A percentile compares a stretch with the other conserved stretches of the same genome.
phyloP scores from a whole-genome alignment of 2,113 vertebrate species.

The Tachysurus vachellii region DNA sequence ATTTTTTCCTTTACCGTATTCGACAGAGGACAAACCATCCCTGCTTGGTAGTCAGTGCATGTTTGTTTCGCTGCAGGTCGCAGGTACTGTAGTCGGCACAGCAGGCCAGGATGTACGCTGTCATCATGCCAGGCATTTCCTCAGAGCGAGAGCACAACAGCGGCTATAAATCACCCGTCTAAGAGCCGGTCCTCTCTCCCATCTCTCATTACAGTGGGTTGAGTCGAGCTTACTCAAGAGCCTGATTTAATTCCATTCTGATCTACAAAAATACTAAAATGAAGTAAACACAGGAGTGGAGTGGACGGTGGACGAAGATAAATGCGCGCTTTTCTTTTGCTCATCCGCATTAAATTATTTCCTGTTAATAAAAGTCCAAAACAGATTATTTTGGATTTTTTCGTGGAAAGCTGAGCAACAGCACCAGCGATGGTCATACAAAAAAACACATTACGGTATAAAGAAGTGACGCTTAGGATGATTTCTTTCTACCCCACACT shows the following conservation, averaged over 20 bases:
- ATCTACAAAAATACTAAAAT: slow-evolving; percentile 55
- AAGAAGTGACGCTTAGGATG: neutral
- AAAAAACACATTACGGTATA: neutral
- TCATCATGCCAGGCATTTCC: slow-evolving; percentile 57
- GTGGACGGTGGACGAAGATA: neutral
- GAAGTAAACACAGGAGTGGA: slow-evolving; percentile 10
- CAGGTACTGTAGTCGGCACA: slow-evolving; percentile 34
- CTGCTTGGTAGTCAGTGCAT: slow-evolving; percentile 41
- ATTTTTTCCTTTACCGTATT: neutral
- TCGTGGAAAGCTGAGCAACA: neutral
- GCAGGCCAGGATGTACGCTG: slow-evolving; percentile 44
- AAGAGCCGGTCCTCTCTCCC: neutral
- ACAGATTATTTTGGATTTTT: neutral
- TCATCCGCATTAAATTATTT: neutral
- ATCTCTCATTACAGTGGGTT: slow-evolving; percentile 62
- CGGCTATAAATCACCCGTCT: slow-evolving; percentile 21
- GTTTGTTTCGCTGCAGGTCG: slow-evolving; percentile 32
- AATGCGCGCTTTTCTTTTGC: neutral
- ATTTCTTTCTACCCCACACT: neutral
- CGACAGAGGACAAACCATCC: slow-evolving; percentile 15
- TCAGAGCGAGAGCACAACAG: slow-evolving; percentile 23
- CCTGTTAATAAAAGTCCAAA: neutral
- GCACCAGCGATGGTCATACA: neutral
- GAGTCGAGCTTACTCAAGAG: slow-evolving; percentile 57
- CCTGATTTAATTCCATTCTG: slow-evolving; percentile 65